These are phyloP conservation scores for Nasonia longicornis DNA, from an alignment of 1,140 invertebrate species.

Conservation along the genomic window DNA sequence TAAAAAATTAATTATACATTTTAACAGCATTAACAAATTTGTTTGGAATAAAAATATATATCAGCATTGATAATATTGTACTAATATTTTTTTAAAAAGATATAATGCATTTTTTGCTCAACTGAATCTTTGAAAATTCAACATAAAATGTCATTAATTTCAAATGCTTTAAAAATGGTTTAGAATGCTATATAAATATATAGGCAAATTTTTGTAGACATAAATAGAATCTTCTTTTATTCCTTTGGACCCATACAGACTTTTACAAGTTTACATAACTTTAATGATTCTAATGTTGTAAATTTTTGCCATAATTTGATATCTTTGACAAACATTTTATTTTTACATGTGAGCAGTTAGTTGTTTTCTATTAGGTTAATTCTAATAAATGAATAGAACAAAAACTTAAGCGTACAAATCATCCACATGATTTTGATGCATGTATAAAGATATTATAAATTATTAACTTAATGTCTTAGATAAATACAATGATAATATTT, in stretches of 20 bases:
- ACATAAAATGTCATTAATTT: background rate
- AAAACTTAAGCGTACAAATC: background rate
- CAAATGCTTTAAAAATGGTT: slow-evolving; percentile 24
- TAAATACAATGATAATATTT: background rate
- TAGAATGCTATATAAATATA: background rate
- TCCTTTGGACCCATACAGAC: slow-evolving; percentile 33
- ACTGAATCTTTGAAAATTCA: background rate
- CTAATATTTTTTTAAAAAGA: background rate
- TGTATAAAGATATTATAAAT: background rate
- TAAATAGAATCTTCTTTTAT: slow-evolving; percentile 20
- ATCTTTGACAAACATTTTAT: background rate
- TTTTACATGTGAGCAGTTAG: background rate
- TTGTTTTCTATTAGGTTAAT: background rate
- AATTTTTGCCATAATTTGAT: background rate
- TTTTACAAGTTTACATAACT: slow-evolving; percentile 24
- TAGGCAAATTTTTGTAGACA: slow-evolving; percentile 1
- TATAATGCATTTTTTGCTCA: background rate
- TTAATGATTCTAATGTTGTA: background rate
- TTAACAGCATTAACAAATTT: slow-evolving; percentile 14
- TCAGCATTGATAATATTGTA: slow-evolving; percentile 25
- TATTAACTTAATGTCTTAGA: background rate
- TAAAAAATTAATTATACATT: slow-evolving; percentile 24
- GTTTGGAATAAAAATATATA: slow-evolving; percentile 24
- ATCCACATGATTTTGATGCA: background rate
- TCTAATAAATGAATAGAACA: background rate